Percentiles rank a stretch among this genome's conserved stretches.
phyloP scores from a whole-genome alignment of 2,888 invertebrate species.

The Archips crataeganus region DNA sequence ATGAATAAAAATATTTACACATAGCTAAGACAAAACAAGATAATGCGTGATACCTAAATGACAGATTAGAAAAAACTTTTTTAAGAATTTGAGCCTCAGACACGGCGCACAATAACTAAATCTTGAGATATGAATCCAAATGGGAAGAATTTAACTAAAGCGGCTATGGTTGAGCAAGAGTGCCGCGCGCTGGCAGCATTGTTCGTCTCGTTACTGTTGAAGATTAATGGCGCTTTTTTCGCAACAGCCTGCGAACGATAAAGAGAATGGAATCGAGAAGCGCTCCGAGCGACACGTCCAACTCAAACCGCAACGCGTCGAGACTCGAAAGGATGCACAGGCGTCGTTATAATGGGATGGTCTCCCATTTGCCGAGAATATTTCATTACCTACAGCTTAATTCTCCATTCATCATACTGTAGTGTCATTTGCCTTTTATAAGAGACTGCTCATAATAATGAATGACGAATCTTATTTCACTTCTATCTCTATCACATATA shows the following conservation, averaged over 20 bases:
- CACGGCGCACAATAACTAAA: constrained; percentile 9
- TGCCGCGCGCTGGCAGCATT: constrained; percentile 47
- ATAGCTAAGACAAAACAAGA: too few species aligned
- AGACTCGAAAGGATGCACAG: constrained; percentile 35
- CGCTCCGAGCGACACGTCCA: constrained; percentile 43
- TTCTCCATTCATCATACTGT: constrained; percentile 35
- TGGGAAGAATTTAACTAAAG: constrained; percentile 50
- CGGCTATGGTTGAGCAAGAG: constrained; percentile 45
- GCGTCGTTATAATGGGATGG: constrained; percentile 43
- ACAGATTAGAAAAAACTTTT: too few species aligned
- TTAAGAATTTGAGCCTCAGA: not conserved
- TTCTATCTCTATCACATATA: too few species aligned
- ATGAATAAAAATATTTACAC: too few species aligned
- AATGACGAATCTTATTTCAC: not conserved
- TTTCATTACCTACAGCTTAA: constrained; percentile 40
- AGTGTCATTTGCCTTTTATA: constrained; percentile 20
- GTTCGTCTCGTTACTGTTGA: constrained; percentile 47
- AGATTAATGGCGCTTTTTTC: constrained; percentile 43
- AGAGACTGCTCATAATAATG: constrained; percentile 8
- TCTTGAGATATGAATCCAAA: constrained; percentile 41
- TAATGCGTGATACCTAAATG: too few species aligned
- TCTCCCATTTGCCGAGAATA: constrained; percentile 46
- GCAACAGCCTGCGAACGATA: constrained; percentile 46
- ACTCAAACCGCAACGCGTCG: constrained; percentile 15
- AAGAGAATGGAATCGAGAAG: constrained; percentile 47